These are phyloP conservation scores for Vulpes lagopus DNA, from an alignment of 2,113 vertebrate species.

Conservation along the genomic window DNA sequence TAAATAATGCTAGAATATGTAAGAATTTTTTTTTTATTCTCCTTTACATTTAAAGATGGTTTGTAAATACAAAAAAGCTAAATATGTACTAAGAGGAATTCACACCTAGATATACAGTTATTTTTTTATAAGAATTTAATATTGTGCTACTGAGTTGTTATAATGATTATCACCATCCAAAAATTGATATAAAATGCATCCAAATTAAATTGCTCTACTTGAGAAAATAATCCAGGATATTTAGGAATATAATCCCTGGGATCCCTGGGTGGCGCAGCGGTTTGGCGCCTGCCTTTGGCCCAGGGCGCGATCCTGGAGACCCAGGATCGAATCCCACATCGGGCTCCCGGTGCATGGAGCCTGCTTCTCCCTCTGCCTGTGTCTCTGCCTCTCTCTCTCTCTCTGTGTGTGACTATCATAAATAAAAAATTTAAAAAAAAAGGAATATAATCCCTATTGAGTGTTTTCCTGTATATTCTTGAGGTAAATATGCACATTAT, in stretches of 20 bases:
- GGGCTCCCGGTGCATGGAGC: too few relatives aligned
- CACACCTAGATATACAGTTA: constrained; percentile 42
- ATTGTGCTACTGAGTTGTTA: constrained; percentile 55
- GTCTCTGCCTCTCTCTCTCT: too few relatives aligned
- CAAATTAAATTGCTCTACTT: background rate
- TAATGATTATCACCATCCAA: constrained; percentile 16
- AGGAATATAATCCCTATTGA: constrained; percentile 1
- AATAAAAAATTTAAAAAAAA: too few relatives aligned
- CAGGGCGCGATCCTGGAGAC: too few relatives aligned
- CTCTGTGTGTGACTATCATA: too few relatives aligned
- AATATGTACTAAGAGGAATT: background rate
- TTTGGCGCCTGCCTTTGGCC: too few relatives aligned
- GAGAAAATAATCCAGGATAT: constrained; percentile 51
- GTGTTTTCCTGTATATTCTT: background rate
- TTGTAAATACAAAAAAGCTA: constrained; percentile 55
- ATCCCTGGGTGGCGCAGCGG: too few relatives aligned
- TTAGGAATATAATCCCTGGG: constrained; percentile 9
- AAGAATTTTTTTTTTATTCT: background rate
- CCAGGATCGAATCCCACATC: too few relatives aligned
- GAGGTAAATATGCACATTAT: background rate
- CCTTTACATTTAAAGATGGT: background rate
- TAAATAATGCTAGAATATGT: background rate
- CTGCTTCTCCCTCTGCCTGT: too few relatives aligned
- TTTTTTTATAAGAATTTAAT: constrained; percentile 37
- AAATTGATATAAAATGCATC: background rate